Conservation (phyloP, 1,140 invertebrate genomes). For the Tetramorium simillimum region DNA sequence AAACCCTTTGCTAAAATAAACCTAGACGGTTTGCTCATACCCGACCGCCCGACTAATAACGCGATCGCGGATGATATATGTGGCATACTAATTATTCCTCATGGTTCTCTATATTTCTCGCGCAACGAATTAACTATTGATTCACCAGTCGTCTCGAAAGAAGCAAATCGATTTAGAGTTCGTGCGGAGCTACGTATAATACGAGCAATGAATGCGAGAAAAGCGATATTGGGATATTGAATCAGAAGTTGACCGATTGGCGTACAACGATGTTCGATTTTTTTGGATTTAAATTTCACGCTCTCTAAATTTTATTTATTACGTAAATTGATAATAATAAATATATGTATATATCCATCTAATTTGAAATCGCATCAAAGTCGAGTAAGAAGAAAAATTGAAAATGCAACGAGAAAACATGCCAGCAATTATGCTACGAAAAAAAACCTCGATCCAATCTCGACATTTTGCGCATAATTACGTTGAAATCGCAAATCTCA, state of each 20-base stretch:
- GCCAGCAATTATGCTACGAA: not conserved
- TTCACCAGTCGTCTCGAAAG: not conserved
- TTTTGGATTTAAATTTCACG: not conserved
- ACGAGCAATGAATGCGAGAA: not conserved
- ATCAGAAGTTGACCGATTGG: not conserved
- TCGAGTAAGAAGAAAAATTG: not conserved
- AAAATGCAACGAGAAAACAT: not conserved
- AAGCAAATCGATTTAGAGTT: slow-evolving; percentile 22
- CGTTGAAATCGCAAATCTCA: slow-evolving; percentile 34
- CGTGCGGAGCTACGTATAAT: not conserved
- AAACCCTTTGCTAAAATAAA: slow-evolving; percentile 80
- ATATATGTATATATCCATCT: not conserved
- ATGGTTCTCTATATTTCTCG: slow-evolving; percentile 15
- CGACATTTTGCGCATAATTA: not conserved
- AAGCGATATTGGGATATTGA: not conserved
- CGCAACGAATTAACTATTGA: slow-evolving; percentile 9
- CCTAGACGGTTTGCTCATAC: slow-evolving; percentile 28
- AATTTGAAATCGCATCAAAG: not conserved
- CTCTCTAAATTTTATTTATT: not conserved
- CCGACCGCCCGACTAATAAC: slow-evolving; percentile 40
- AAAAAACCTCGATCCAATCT: not conserved
- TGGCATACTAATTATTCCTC: slow-evolving; percentile 38
- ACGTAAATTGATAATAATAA: not conserved
- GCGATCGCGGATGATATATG: slow-evolving; percentile 20
- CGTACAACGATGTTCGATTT: not conserved